Conservation (phyloP, 2,113 vertebrate genomes). For the Macquaria ambigua region DNA sequence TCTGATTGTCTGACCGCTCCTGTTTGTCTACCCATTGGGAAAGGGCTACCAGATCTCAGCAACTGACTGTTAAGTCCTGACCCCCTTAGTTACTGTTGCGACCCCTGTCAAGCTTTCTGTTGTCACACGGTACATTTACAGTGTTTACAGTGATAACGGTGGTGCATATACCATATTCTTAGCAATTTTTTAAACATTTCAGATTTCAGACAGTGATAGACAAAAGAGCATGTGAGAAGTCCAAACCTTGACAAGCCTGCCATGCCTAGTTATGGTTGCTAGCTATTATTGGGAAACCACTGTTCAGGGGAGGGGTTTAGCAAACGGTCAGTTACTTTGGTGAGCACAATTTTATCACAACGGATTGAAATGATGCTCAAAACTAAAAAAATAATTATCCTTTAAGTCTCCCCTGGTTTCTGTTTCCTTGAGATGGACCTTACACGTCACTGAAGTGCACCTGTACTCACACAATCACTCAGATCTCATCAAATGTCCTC, state of each 20-base stretch:
- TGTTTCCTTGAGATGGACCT: not conserved
- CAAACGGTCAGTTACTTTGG: not conserved
- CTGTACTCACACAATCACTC: constrained; percentile 14
- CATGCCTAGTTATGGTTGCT: not conserved
- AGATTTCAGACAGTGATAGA: not conserved
- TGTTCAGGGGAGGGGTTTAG: not conserved
- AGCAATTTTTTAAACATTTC: too few relatives aligned
- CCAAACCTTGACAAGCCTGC: not conserved
- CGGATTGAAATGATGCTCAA: not conserved
- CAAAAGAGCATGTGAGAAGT: not conserved
- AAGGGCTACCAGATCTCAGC: not conserved
- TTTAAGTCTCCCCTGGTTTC: not conserved
- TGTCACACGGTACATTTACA: not conserved
- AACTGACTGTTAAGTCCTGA: not conserved
- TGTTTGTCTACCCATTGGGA: not conserved
- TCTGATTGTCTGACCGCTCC: not conserved
- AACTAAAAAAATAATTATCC: not conserved
- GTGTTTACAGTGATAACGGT: not conserved
- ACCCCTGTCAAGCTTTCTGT: not conserved
- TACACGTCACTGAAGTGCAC: not conserved
- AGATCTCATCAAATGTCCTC: constrained; percentile 40
- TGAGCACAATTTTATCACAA: not conserved
- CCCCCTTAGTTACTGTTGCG: not conserved
- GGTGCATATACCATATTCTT: not conserved
- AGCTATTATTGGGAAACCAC: not conserved